Percentiles rank a stretch among this genome's conserved stretches.
Evolutionary conservation across 2,113 vertebrate species (phyloP).

Genomic region (Sitta europaea): DNA sequence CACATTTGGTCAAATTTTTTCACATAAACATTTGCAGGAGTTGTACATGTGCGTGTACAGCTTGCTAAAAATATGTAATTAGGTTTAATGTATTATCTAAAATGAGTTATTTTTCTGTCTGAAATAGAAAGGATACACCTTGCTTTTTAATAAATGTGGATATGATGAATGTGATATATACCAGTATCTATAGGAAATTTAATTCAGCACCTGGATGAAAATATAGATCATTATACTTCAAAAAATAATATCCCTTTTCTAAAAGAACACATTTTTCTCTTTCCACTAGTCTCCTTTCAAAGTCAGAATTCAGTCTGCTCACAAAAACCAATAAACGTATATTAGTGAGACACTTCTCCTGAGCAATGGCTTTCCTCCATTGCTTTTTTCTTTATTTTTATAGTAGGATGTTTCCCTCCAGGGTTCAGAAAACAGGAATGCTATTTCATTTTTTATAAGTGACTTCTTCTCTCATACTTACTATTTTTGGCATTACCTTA

Average conservation of each 20-base stretch:
- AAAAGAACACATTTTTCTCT: not conserved
- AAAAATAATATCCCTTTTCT: not conserved
- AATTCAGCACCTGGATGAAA: not conserved
- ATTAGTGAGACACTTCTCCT: not conserved
- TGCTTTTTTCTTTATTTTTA: not conserved
- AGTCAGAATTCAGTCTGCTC: not conserved
- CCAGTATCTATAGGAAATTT: not conserved
- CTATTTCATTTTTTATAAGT: not conserved
- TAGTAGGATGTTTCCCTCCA: not conserved
- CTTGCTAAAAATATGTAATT: not conserved
- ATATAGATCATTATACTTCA: not conserved
- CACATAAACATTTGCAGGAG: not conserved
- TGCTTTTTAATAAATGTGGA: not conserved
- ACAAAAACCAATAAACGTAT: not conserved
- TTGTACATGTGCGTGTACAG: not conserved
- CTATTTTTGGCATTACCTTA: not conserved
- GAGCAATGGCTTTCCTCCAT: not conserved
- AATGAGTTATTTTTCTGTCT: not conserved
- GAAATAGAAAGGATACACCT: not conserved
- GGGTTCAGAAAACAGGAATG: not conserved
- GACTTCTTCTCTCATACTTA: not conserved
- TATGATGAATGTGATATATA: not conserved
- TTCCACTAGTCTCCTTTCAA: not conserved
- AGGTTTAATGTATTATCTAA: not conserved
- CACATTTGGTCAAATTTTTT: not conserved